Conservation (phyloP, 2,888 invertebrate species). For the Euplagia quadripunctaria region DNA sequence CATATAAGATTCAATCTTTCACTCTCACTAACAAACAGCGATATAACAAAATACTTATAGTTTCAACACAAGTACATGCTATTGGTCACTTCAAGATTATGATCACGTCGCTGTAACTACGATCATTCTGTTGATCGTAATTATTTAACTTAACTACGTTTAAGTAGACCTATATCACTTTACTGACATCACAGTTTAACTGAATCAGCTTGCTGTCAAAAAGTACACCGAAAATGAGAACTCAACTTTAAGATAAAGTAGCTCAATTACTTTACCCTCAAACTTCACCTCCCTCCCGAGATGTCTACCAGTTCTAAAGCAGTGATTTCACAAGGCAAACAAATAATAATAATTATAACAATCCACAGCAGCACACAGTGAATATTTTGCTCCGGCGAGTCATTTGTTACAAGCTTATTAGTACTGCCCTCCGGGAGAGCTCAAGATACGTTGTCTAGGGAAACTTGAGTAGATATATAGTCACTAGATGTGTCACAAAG, state of each 20-base stretch:
- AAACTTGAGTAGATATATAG: slow-evolving; percentile 30
- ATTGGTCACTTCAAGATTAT: too few species aligned
- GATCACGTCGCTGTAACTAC: too few species aligned
- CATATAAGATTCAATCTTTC: too few species aligned
- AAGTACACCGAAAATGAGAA: too few species aligned
- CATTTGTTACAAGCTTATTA: slow-evolving; percentile 78
- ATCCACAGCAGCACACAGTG: slow-evolving; percentile 43
- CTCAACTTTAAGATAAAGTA: neutral
- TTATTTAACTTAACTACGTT: too few species aligned
- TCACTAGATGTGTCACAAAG: slow-evolving; percentile 26
- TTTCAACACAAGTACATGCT: too few species aligned
- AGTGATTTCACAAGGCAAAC: slow-evolving; percentile 10
- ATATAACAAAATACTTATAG: too few species aligned
- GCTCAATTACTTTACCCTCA: neutral
- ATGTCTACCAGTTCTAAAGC: neutral
- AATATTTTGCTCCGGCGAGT: slow-evolving; percentile 62
- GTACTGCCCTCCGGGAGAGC: slow-evolving; percentile 56
- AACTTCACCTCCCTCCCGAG: slow-evolving; percentile 1
- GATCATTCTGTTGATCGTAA: too few species aligned
- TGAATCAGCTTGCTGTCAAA: too few species aligned
- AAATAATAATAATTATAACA: slow-evolving; percentile 45
- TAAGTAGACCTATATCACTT: too few species aligned
- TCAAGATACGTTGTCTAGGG: slow-evolving; percentile 64
- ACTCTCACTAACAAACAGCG: too few species aligned
- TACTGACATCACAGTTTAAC: too few species aligned